Conservation (phyloP, 2,113 vertebrate species). For the Sula dactylatra region DNA sequence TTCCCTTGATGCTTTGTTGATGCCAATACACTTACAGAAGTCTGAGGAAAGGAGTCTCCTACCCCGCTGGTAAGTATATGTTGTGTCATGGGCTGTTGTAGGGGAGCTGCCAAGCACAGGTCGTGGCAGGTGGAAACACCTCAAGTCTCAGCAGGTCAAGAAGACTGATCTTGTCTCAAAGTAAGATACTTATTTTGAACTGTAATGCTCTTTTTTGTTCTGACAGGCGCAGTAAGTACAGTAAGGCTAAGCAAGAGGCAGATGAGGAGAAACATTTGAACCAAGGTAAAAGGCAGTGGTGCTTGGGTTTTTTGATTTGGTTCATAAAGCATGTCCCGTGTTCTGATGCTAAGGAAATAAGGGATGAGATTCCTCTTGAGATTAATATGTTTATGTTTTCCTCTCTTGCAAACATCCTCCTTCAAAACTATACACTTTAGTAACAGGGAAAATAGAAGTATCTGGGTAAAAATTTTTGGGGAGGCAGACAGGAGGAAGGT, state of each 20-base stretch:
- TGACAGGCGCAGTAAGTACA: slow-evolving; percentile 92
- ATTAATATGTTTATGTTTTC: background rate
- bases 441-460: background rate
- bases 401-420: background rate
- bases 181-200: background rate
- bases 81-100: background rate
- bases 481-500: background rate
- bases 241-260: slow-evolving; percentile 95
- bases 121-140: background rate
- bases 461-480: background rate
- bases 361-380: background rate
- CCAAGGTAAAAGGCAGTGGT: slow-evolving; percentile 80
- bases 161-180: background rate
- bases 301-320: background rate
- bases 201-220: slow-evolving; percentile 39
- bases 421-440: background rate
- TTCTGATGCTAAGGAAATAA: background rate
- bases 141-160: slow-evolving; percentile 20
- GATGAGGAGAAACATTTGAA: slow-evolving; percentile 96
- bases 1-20: background rate
- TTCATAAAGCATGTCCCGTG: background rate
- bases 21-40: background rate
- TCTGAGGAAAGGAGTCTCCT: background rate
- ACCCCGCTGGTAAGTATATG: background rate
- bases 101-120: background rate